These are phyloP conservation scores for Pycnonotus jocosus DNA, from an alignment of 2,113 vertebrate species.

Conservation along the genomic window DNA sequence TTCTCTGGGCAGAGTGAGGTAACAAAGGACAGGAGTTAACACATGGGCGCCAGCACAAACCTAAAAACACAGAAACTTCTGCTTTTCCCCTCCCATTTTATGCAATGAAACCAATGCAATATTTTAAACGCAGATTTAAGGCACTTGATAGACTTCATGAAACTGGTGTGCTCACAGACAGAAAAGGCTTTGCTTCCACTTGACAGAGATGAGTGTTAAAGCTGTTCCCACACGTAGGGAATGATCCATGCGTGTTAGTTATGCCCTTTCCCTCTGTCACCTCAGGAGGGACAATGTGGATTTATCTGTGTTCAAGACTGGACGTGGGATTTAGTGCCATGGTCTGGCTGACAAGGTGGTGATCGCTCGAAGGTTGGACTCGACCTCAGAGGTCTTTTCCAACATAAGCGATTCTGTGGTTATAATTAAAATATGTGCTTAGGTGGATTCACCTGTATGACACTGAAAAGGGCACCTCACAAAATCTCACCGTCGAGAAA, in stretches of 20 bases:
- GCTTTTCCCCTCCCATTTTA: background rate
- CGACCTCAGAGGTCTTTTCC: background rate
- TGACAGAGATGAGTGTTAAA: rapidly evolving
- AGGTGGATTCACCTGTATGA: rapidly evolving
- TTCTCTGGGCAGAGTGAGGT: rapidly evolving
- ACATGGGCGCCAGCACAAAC: background rate
- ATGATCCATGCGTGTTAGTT: background rate
- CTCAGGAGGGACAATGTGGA: rapidly evolving
- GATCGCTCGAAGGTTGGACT: background rate
- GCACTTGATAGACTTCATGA: rapidly evolving
- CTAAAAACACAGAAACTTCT: background rate
- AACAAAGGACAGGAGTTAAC: background rate
- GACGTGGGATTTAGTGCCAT: background rate
- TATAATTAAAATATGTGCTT: background rate
- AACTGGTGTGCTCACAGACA: rapidly evolving
- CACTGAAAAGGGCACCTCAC: background rate
- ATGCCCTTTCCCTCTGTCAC: background rate
- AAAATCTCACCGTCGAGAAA: rapidly evolving
- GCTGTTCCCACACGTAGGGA: background rate
- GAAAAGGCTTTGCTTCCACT: background rate
- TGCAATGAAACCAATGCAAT: rapidly evolving
- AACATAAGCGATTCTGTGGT: background rate
- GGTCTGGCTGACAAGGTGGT: background rate
- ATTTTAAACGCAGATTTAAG: background rate
- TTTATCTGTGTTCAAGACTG: background rate